phyloP scores from a whole-genome alignment of 2,113 vertebrate species.

The Ranitomeya imitator region DNA sequence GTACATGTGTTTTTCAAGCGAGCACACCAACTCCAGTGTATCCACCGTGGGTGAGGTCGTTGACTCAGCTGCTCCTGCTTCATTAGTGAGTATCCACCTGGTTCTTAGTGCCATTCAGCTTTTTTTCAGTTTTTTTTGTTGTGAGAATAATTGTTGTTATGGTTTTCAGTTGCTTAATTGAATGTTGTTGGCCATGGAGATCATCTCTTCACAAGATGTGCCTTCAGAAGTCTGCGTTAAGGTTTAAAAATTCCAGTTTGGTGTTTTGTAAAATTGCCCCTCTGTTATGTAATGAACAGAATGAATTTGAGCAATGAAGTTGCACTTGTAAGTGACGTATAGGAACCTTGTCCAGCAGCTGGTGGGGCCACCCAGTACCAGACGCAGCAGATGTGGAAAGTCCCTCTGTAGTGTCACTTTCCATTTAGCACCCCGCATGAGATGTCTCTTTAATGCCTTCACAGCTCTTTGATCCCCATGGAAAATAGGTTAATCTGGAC shows the following conservation, averaged over 20 bases:
- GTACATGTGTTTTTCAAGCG: too few relatives aligned
- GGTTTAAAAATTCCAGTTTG: not conserved
- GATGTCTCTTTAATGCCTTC: constrained; percentile 36
- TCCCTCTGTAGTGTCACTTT: constrained; percentile 14
- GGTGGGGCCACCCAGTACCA: not conserved
- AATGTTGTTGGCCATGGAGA: not conserved
- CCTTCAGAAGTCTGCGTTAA: not conserved
- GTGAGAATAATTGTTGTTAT: too few relatives aligned
- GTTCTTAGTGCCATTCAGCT: too few relatives aligned
- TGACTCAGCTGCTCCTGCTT: too few relatives aligned
- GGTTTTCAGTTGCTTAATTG: not conserved
- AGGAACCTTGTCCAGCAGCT: constrained; percentile 1
- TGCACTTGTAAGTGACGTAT: not conserved
- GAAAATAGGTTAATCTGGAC: constrained; percentile 39
- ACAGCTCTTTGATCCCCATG: constrained; percentile 19
- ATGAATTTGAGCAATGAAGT: not conserved
- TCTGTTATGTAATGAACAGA: not conserved
- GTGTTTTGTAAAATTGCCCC: not conserved
- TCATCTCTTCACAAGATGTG: too few relatives aligned
- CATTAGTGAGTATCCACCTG: too few relatives aligned
- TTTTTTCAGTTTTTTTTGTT: too few relatives aligned
- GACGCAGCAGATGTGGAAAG: not conserved
- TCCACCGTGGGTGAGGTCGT: too few relatives aligned
- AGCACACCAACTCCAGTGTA: too few relatives aligned
- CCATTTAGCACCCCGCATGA: constrained; percentile 5